A percentile compares a stretch with the other conserved stretches of the same genome.
Evolutionary conservation across 2,113 vertebrate species (phyloP).

Genomic region (Balaeniceps rex): DNA sequence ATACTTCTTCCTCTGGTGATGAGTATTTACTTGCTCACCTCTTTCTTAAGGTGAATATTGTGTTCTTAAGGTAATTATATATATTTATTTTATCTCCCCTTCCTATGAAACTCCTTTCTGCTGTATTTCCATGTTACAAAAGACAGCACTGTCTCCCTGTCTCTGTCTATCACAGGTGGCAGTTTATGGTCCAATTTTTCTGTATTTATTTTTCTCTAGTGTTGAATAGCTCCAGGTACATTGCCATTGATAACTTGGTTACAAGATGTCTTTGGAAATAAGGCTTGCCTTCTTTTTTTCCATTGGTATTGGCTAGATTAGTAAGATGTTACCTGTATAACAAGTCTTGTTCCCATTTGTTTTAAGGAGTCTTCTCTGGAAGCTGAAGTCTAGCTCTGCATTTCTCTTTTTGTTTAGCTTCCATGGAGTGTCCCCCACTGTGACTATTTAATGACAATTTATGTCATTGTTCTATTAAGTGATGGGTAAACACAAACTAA

Average conservation of each 20-base stretch:
- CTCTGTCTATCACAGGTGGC: not conserved
- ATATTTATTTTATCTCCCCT: not conserved
- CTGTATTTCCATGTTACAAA: not conserved
- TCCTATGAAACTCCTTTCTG: not conserved
- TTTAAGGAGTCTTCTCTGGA: not conserved
- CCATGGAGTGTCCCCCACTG: not conserved
- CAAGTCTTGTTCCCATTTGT: not conserved
- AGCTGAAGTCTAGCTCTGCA: not conserved
- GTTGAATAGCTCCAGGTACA: not conserved
- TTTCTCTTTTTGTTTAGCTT: not conserved
- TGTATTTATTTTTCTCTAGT: not conserved
- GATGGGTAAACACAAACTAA: not conserved
- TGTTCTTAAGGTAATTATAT: not conserved
- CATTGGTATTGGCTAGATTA: not conserved
- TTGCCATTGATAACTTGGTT: not conserved
- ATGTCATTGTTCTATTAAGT: not conserved
- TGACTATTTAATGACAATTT: not conserved
- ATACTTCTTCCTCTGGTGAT: not conserved
- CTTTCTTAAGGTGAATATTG: not conserved
- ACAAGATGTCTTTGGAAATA: not conserved
- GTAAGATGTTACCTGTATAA: not conserved
- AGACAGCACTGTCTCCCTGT: not conserved
- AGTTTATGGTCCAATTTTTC: not conserved
- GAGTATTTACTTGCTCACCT: not conserved
- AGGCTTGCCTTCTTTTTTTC: not conserved